Percentiles rank a stretch among this genome's conserved stretches.
Conservation (phyloP, 2,797 vertebrate species). For the Australoheros facetus region DNA sequence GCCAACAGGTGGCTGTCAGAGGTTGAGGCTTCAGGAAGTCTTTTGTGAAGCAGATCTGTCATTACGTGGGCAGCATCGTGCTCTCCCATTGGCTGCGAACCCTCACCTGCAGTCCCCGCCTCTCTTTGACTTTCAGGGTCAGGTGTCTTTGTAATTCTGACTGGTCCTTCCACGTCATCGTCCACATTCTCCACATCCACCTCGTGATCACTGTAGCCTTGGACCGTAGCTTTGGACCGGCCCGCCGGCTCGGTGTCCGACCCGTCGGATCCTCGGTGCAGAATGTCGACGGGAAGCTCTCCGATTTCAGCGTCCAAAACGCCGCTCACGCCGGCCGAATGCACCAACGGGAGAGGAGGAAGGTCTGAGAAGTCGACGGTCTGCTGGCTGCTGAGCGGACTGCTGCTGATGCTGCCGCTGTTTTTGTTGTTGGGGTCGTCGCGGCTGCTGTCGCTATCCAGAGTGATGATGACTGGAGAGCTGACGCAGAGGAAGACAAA, state of each 20-base stretch:
- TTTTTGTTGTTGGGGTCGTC: not conserved
- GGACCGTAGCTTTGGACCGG: not conserved
- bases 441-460: conserved; percentile 72
- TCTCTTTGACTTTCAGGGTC: not conserved
- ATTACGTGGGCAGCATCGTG: too few relatives aligned
- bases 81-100: not conserved
- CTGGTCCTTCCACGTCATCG: not conserved
- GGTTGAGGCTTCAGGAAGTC: not conserved
- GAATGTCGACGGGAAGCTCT: conserved; percentile 64
- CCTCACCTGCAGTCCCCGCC: too few relatives aligned
- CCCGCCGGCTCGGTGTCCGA: conserved; percentile 17
- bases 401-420: conserved; percentile 53
- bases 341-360: conserved; percentile 44
- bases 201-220: conserved; percentile 13
- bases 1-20: conserved; percentile 54
- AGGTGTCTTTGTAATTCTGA: not conserved
- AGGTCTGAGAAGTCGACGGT: conserved; percentile 64
- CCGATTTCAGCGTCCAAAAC: conserved; percentile 23
- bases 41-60: rapidly evolving
- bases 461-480: conserved; percentile 68
- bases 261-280: conserved; percentile 45
- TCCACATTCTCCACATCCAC: conserved; percentile 51
- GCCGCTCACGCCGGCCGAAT: not conserved
- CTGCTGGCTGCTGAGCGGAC: conserved; percentile 61
- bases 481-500: conserved; percentile 15